Evolutionary conservation across 2,113 vertebrate species (phyloP).

Genomic region (Catagonus wagneri): DNA sequence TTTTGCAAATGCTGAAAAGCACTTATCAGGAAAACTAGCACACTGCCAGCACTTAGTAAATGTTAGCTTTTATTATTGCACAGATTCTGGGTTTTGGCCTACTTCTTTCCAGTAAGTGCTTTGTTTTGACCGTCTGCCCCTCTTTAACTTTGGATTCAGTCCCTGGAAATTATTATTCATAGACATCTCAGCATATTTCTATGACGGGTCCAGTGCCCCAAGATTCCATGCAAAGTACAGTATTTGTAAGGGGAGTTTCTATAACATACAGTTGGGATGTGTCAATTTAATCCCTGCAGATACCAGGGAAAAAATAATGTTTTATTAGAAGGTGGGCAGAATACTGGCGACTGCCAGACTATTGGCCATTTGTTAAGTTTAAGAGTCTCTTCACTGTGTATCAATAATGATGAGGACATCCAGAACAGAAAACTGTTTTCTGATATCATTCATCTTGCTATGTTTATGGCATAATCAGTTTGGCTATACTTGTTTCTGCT

Average conservation of each 20-base stretch:
- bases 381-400: not conserved
- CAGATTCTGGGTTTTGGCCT: not conserved
- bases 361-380: not conserved
- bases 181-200: not conserved
- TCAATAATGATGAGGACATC: not conserved
- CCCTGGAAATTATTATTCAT: not conserved
- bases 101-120: not conserved
- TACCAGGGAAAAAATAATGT: not conserved
- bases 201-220: not conserved
- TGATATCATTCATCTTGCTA: not conserved
- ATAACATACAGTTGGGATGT: not conserved
- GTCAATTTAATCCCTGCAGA: not conserved
- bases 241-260: not conserved
- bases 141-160: not conserved
- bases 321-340: not conserved
- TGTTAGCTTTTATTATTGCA: not conserved
- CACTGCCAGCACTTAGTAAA: not conserved
- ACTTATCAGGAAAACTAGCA: slow-evolving; percentile 5
- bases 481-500: not conserved
- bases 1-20: not conserved
- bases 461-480: not conserved
- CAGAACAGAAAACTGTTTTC: not conserved
- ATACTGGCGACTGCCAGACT: not conserved
- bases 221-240: not conserved
- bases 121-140: not conserved